Evolutionary conservation across 1,140 invertebrate genomes (phyloP).

Genomic region (Periplaneta americana): DNA sequence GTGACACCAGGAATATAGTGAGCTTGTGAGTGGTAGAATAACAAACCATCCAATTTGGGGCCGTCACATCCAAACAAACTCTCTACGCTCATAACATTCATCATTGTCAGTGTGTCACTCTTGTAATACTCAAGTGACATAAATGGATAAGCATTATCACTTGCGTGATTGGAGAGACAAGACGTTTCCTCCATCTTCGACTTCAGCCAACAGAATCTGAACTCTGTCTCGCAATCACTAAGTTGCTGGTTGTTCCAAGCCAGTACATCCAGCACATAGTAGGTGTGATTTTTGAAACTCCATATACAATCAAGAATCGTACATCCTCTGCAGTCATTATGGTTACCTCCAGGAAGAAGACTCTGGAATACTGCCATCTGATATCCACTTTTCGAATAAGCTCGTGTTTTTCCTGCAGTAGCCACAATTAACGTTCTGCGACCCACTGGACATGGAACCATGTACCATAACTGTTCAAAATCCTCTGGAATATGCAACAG

Average conservation of each 20-base stretch:
- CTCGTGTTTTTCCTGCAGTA: constrained; percentile 57
- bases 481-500: constrained; percentile 76
- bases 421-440: constrained; percentile 72
- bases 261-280: constrained; percentile 77
- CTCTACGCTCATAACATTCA: constrained; percentile 22
- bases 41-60: constrained; percentile 61
- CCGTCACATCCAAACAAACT: constrained; percentile 30
- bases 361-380: constrained; percentile 54
- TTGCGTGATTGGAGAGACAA: constrained; percentile 32
- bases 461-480: constrained; percentile 71
- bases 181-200: constrained; percentile 56
- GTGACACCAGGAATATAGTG: constrained; percentile 73
- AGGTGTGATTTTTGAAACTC: constrained; percentile 50
- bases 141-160: constrained; percentile 47
- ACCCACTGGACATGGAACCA: constrained; percentile 78
- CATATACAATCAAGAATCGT: constrained; percentile 81
- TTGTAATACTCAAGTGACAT: constrained; percentile 39
- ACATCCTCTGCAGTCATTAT: constrained; percentile 31
- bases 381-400: constrained; percentile 63
- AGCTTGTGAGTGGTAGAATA: constrained; percentile 76
- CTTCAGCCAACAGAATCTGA: constrained; percentile 70
- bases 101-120: constrained; percentile 34
- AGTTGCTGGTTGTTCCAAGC: constrained; percentile 74
- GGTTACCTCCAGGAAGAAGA: constrained; percentile 68
- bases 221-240: constrained; percentile 73